phyloP scores from a whole-genome alignment of 1,140 invertebrate genomes.

The Penaeus japonicus region DNA sequence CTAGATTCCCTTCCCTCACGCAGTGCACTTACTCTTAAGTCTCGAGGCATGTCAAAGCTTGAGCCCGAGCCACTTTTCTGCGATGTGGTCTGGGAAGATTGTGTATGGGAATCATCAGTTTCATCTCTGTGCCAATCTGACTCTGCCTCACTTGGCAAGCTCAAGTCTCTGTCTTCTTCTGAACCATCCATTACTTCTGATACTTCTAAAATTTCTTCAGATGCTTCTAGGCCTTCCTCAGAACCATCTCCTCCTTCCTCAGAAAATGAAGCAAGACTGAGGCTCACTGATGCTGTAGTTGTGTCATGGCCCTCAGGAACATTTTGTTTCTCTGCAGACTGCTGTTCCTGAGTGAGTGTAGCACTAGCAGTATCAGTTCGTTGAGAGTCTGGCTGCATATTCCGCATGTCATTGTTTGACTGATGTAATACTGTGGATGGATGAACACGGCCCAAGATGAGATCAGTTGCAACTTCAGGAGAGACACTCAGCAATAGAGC shows the following conservation, averaged over 20 bases:
- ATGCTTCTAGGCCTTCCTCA: constrained; percentile 23
- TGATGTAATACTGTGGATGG: constrained; percentile 17
- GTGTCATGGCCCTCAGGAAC: constrained; percentile 17
- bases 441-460: constrained; percentile 30
- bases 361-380: neutral
- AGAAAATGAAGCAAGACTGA: constrained; percentile 24
- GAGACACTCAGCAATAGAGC: constrained; percentile 26
- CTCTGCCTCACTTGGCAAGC: constrained; percentile 33
- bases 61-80: neutral
- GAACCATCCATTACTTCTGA: neutral
- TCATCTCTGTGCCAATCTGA: neutral
- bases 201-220: constrained; percentile 16
- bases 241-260: constrained; percentile 25
- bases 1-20: neutral
- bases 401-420: neutral
- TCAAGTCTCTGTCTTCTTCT: constrained; percentile 19
- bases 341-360: neutral
- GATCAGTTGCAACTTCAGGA: constrained; percentile 40
- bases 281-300: constrained; percentile 39
- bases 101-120: neutral
- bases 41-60: too few species aligned
- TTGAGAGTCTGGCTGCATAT: neutral
- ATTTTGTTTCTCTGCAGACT: neutral
- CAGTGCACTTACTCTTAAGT: neutral
- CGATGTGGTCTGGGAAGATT: neutral